Percentiles rank a stretch among this genome's conserved stretches.
phyloP scores from a whole-genome alignment of 2,113 vertebrate genomes.

The Paralichthys olivaceus region DNA sequence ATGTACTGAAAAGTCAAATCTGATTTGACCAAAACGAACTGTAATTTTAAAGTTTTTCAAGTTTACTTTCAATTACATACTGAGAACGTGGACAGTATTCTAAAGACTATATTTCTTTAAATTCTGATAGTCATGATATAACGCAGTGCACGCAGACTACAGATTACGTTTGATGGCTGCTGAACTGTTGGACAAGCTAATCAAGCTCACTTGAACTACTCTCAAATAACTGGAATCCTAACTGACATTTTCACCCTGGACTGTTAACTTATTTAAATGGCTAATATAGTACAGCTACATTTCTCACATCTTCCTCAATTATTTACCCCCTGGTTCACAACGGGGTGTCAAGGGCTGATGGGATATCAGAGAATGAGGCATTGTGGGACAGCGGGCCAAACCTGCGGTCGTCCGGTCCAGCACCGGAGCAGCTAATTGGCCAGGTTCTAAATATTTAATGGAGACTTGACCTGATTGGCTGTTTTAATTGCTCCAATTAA shows the following conservation, averaged over 20 bases:
- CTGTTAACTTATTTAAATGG: constrained; percentile 72
- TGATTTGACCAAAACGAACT: too few species aligned
- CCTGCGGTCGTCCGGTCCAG: constrained; percentile 60
- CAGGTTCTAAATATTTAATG: constrained; percentile 77
- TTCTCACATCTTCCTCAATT: constrained; percentile 64
- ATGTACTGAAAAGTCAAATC: too few species aligned
- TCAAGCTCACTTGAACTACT: constrained; percentile 46
- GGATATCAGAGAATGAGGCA: constrained; percentile 67
- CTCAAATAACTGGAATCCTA: constrained; percentile 52
- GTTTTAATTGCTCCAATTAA: constrained; percentile 79
- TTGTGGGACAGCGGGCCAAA: constrained; percentile 58
- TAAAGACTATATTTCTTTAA: background rate
- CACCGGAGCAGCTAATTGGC: constrained; percentile 73
- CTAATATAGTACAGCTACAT: constrained; percentile 64
- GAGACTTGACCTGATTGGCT: constrained; percentile 74
- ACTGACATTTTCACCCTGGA: constrained; percentile 65
- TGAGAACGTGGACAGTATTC: background rate
- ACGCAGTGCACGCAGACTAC: background rate
- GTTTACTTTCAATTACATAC: background rate
- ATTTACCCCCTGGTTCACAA: constrained; percentile 70
- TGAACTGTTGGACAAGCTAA: constrained; percentile 51
- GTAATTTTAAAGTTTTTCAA: background rate
- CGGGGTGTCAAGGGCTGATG: constrained; percentile 52
- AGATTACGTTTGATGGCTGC: constrained; percentile 8
- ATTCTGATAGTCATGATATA: background rate